Evolutionary conservation across 2,888 invertebrate species (phyloP).

Genomic region (Stenodera caucasica): DNA sequence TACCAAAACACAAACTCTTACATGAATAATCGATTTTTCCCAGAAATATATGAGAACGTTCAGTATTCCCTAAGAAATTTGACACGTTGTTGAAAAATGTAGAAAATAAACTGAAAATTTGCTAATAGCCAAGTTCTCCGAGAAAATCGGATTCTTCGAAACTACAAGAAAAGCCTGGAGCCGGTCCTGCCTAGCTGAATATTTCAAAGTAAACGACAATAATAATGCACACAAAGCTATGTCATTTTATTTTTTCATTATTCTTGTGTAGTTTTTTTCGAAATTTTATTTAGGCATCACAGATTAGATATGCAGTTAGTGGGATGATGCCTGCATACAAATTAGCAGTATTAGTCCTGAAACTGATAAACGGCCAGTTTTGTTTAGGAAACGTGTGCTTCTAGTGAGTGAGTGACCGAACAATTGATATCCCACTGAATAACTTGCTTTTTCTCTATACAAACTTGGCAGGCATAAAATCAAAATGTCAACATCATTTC

Average conservation of each 20-base stretch:
- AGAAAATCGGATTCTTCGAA: no score
- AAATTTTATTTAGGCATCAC: neutral
- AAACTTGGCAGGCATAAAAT: neutral
- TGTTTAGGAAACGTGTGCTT: conserved; percentile 6
- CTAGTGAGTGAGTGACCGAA: conserved; percentile 2
- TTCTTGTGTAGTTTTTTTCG: neutral
- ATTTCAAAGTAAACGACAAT: neutral
- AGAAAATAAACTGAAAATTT: neutral
- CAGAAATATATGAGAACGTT: no score
- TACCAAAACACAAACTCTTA: no score
- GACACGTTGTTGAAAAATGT: no score
- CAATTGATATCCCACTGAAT: neutral
- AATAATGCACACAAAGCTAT: neutral
- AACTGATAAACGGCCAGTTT: conserved; percentile 10
- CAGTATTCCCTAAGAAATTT: no score
- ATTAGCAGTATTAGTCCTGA: neutral
- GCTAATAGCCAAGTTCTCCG: no score
- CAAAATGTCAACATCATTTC: no score
- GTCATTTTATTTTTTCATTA: neutral
- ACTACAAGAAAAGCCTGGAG: no score
- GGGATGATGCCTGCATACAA: conserved; percentile 2
- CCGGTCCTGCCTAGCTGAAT: no score
- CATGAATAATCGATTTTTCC: no score
- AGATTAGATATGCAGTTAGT: conserved; percentile 13
- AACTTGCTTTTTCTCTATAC: neutral